Evolutionary conservation across 1,140 invertebrate genomes (phyloP), one percentile per base, ranked within the genome.

Genomic region (Formica selysi): DNA sequence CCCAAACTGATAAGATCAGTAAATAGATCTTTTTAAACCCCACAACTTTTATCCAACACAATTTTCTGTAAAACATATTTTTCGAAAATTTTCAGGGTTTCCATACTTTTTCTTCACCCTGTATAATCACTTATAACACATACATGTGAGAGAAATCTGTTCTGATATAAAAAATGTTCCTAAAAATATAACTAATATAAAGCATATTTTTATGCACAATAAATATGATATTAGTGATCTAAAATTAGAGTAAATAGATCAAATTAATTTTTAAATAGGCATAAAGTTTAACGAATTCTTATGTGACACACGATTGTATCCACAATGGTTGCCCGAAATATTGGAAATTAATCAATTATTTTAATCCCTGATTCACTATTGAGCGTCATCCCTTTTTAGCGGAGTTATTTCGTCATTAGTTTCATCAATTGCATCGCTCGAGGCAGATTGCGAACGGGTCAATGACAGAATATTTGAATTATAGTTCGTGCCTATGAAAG

Each of bases 381-480:
- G 7, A 48, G 2, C 13, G 13, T 7, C 29, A 65, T 48, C 4
- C 38, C 7, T 13, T 19, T 41, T 41, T 36, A 3, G 6, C 16
- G 13, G 29, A 67, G 22, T n/a, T 38, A 22, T 32, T 13, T n/a
- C 11, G 22, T 57, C 48, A 41, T 59, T 44, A 22, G 10, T 29
- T 8, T 57, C 44, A 51, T 29, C 62, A 22, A 32, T 2, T 7
- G 22, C 22, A 29, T 6, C 22, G 67, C n/a, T 51, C 48, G 16
- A 19, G 4, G 13, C 13, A 51, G 62, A 51, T 3, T 22, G 29
- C 36, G 6, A 57, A 80, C 51, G 6, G 22, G 57, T 70, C 16
- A 22, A 57, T 57, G 10, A 6, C 10, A 0, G 3, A 41, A 70
- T 57, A 80, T 80, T 68, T 68, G 57, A 26, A 76, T 76, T 29